phyloP scores from a whole-genome alignment of 2,888 invertebrate genomes.

The Ormyrus pomaceus region DNA sequence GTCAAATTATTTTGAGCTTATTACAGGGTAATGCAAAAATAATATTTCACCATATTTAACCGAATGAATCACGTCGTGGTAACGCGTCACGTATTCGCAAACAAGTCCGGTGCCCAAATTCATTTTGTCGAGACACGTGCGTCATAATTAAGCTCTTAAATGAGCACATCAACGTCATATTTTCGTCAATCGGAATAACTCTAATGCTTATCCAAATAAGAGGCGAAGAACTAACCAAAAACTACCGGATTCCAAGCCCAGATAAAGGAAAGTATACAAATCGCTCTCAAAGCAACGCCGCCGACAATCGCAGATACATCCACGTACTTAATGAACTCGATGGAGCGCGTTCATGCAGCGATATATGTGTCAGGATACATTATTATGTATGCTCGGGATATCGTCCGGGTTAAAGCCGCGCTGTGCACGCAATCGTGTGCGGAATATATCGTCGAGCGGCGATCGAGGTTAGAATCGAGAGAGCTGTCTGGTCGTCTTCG shows the following conservation, averaged over 20 bases:
- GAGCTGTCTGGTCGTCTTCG: constrained; percentile 7
- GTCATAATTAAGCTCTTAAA: neutral
- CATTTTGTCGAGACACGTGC: neutral
- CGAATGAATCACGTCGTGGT: no score
- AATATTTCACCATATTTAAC: no score
- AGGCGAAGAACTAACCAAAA: no score
- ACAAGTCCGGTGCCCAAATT: neutral
- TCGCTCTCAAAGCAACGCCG: no score
- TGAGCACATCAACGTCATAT: neutral
- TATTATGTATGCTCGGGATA: constrained; percentile 65
- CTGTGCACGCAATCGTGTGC: constrained; percentile 50
- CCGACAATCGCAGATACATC: no score
- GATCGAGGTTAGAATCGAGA: constrained; percentile 71
- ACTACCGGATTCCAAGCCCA: no score
- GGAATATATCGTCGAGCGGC: constrained; percentile 68
- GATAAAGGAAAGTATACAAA: no score
- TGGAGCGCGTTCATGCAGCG: neutral
- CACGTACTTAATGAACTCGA: no score
- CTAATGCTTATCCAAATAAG: no score
- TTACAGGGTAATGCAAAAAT: no score
- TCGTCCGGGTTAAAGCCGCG: constrained; percentile 57
- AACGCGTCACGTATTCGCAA: neutral
- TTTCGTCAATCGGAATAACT: no score
- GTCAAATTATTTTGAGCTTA: no score
- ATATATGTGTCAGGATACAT: neutral